Evolutionary conservation across 30 jellyfish, hydroid and myxozoan genomes (phyloP), one percentile per base, ranked within the genome.

Genomic region (Aurelia sp.): DNA sequence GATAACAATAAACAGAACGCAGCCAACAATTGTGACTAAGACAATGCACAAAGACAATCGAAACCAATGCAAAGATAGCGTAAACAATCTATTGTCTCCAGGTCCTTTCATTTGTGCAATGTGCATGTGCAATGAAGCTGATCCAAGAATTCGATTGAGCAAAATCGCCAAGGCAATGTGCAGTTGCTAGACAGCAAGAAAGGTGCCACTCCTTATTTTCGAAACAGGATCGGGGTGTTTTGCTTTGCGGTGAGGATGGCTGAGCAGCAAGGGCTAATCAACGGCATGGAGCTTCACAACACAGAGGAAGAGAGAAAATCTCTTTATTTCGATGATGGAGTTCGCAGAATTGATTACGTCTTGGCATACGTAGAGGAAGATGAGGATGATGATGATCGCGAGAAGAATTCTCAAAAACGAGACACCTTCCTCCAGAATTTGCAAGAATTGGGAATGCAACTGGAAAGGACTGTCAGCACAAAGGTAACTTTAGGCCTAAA

Each of bases 251-350:
- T 44, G 55, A 44, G 15, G 55, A 88, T 88, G 96, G 96, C 96
- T 61, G 96, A 88, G 85, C 91, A 88, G 40, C 88, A 55, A 12
- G 96, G 85, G 12, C 82, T 88, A 4, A 78, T 88, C 87, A 75
- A 88, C 88, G 55, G 91, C 52, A 88, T 88, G 96, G 96, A 88
- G 88, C 82, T 88, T 31, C 96, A 88, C 50, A 61, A 44, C 74
- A 61, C 74, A 1, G 91, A 78, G 11, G 93, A 84, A 17, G 57
- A 15, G 44, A 78, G 20, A 8, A 88, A 78, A 31, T 65, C 96
- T 9, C 83, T 88, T 63, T 78, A 19, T 76, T 92, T 92, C 69
- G 90, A 89, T 5, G 99, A 95, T 95, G 99, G 99, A 8, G 85
- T 52, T 38, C 97, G 99, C 52, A 84, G 86, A 72, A 90, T 95